Evolutionary conservation across 2,888 invertebrate species (phyloP).

Genomic region (Protonemura montana): DNA sequence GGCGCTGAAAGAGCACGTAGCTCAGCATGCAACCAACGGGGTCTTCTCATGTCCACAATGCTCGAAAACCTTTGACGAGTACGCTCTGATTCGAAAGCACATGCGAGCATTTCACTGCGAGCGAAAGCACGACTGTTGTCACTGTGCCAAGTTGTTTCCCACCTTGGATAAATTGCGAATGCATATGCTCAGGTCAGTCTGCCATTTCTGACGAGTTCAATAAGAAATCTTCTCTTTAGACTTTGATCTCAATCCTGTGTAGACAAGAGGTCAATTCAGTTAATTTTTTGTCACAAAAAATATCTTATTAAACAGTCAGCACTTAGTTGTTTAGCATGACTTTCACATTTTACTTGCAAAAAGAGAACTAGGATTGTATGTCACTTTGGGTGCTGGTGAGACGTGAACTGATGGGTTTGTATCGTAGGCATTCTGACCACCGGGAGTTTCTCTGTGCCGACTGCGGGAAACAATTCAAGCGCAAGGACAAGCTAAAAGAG

Average conservation of each 20-base stretch:
- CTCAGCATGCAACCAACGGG: slow-evolving; percentile 69
- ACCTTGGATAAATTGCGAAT: slow-evolving; percentile 75
- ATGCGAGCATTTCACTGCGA: slow-evolving; percentile 77
- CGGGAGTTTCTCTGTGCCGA: slow-evolving; percentile 77
- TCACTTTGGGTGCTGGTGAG: no score
- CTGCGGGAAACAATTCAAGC: slow-evolving; percentile 80
- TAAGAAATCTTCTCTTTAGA: no score
- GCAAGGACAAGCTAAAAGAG: slow-evolving; percentile 77
- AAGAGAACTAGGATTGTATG: no score
- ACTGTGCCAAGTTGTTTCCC: slow-evolving; percentile 75
- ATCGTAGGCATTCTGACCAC: slow-evolving; percentile 65
- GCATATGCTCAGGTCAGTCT: slow-evolving; percentile 68
- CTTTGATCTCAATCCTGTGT: no score
- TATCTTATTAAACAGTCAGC: no score
- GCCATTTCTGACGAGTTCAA: not conserved
- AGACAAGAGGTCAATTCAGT: no score
- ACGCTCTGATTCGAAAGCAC: slow-evolving; percentile 75
- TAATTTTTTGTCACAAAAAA: no score
- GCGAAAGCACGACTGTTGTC: slow-evolving; percentile 70
- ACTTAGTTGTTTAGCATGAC: no score
- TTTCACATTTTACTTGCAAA: no score
- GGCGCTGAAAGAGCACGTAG: slow-evolving; percentile 71
- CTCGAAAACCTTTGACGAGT: slow-evolving; percentile 68
- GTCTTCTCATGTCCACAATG: slow-evolving; percentile 75
- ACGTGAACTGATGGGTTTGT: slow-evolving; percentile 27